Evolutionary conservation across 2,797 vertebrate species (phyloP), one percentile per base, ranked within the genome.

Genomic region (Myripristis murdjan): DNA sequence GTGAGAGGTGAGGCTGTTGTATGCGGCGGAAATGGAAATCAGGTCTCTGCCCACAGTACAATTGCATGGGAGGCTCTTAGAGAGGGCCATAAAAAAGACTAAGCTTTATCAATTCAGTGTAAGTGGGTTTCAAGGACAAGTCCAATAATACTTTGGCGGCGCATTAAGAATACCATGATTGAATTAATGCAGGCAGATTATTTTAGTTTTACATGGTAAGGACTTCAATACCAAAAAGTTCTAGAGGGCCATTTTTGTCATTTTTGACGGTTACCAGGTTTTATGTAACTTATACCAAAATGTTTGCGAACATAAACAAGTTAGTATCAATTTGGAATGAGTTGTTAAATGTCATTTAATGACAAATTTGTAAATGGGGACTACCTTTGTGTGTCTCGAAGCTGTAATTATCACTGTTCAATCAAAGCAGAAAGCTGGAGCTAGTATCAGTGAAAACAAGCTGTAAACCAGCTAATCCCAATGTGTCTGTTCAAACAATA

Each of bases 81-180:
- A 91, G 88, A 58, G 79, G 70, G 48, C 63, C 80, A 77, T 81
- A 75, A 79, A 87, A 84, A 85, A 85, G 82, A 88, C 82, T 79
- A 64, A 20, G 37, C 77, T 90, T 89, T 79, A 83, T 89, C 83
- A 89, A 82, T 83, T 81, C 76, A 79, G 79, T 65, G 70, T 75
- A 88, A 89, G 83, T 91, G 86, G 88, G 85, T 90, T 91, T 91
- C 84, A 89, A 90, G 90, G 88, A 90, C 90, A 87, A 73, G 73
- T 88, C 83, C 83, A 87, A 89, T 89, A 88, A 89, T 87, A 87
- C 81, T 84, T 62, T 44, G 60, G 84, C 0, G 2, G 59, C 75
- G 67, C 81, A 85, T 87, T 77, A 84, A 84, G 86, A 74, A 82
- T 65, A 75, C 65, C 66, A 54, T 35, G 72, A 59, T 61, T 62